Base-by-base conservation (phyloP, 2,888 invertebrate genomes). In the Cotesia congregata region DNA sequence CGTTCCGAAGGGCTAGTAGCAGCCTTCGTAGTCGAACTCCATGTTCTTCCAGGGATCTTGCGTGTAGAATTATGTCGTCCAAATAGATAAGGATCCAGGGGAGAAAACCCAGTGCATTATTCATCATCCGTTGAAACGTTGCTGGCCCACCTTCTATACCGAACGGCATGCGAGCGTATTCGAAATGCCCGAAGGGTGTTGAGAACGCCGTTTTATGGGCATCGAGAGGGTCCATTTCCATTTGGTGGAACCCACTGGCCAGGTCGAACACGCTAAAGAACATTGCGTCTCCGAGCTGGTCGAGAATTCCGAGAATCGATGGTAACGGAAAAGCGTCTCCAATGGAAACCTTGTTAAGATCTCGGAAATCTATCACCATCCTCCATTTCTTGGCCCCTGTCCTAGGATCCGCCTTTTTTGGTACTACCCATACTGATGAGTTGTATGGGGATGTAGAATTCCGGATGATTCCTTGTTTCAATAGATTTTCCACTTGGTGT, bases 171-270 rank as follows among this genome's bases (percentile, higher is more conserved):
- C 62, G 9, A 6, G 62, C 17, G 9, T 9, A 62, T 15, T 62
- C 62, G 15, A n/a, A 62, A 62, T 62, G 62, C n/a, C 62, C 62
- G 1, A 6, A 6, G 12, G 62, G 15, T 62, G 15, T 15, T 12
- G 62, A 62, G 62, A 62, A 62, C n/a, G 62, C 12, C n/a, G 62
- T 62, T 62, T 62, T 62, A 15, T n/a, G 62, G 15, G 15, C 62
- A n/a, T 62, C 62, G 15, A 17, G 15, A n/a, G 62, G 62, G 15
- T 62, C 62, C 59, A 62, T 62, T n/a, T 6, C n/a, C 6, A 62
- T 62, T n/a, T 62, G 62, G 17, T 62, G 62, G 62, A 62, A 62
- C n/a, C 62, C 20, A 20, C 20, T 20, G 20, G 20, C 20, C 20
- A 20, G 20, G 20, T 20, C 20, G 20, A 20, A 20, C 20, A 20